These are phyloP conservation scores for Ursus arctos DNA, from an alignment of 2,113 vertebrate genomes.

Conservation along the genomic window DNA sequence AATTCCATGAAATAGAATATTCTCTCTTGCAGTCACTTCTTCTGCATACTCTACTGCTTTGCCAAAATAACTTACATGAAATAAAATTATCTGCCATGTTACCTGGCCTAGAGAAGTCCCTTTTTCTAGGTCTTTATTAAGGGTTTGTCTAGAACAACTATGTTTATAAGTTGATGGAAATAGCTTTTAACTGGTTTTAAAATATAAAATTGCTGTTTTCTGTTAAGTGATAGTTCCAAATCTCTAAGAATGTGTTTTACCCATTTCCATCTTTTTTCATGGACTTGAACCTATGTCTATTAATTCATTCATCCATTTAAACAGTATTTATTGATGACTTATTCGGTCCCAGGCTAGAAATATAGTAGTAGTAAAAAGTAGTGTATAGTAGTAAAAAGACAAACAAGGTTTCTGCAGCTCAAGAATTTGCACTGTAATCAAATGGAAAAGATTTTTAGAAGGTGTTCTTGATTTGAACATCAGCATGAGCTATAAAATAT, in stretches of 20 bases:
- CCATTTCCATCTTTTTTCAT: not conserved
- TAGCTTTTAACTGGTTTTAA: not conserved
- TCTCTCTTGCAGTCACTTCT: not conserved
- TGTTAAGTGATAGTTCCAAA: not conserved
- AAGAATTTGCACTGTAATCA: not conserved
- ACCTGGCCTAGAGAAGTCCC: not conserved
- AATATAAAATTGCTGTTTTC: not conserved
- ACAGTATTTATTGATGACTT: not conserved
- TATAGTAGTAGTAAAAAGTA: not conserved
- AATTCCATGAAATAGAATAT: not conserved
- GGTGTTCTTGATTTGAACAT: not conserved
- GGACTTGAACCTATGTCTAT: not conserved
- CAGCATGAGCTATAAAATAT: not conserved
- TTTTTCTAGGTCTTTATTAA: not conserved
- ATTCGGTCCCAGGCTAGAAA: not conserved
- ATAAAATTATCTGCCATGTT: not conserved
- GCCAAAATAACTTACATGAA: not conserved
- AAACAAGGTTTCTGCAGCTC: not conserved
- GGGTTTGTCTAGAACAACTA: not conserved
- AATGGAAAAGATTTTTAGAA: not conserved
- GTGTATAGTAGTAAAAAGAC: not conserved
- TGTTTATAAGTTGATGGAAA: not conserved
- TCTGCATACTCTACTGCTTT: not conserved
- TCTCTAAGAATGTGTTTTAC: not conserved
- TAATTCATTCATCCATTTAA: not conserved